phyloP scores from a whole-genome alignment of 2,113 vertebrate genomes.

The Ctenodactylus gundi region DNA sequence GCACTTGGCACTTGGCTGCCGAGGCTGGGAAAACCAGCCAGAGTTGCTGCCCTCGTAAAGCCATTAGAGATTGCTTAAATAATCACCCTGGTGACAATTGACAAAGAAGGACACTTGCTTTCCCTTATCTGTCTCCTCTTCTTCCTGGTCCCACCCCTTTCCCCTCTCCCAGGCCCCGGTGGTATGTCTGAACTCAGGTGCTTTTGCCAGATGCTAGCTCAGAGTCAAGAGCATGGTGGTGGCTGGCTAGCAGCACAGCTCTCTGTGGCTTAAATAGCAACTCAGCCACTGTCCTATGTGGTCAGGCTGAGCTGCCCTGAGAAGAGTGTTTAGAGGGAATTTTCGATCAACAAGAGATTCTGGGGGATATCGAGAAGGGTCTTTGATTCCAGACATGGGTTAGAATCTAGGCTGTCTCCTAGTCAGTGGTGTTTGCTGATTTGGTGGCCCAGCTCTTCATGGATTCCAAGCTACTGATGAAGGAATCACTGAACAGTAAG shows the following conservation, averaged over 20 bases:
- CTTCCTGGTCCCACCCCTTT: fast-evolving
- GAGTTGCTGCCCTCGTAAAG: background rate
- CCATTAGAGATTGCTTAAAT: background rate
- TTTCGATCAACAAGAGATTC: background rate
- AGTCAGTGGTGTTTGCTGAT: background rate
- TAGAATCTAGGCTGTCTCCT: background rate
- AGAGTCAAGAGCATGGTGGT: background rate
- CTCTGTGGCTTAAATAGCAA: background rate
- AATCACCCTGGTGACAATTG: fast-evolving
- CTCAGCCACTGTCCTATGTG: background rate
- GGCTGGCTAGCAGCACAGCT: background rate
- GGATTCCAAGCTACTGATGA: background rate
- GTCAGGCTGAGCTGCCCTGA: background rate
- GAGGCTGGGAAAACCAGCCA: background rate
- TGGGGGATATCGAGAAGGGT: background rate
- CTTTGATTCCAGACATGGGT: background rate
- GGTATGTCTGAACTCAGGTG: background rate
- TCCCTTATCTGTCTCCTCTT: background rate
- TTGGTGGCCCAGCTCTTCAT: background rate
- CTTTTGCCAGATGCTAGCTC: background rate
- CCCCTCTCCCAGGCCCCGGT: background rate
- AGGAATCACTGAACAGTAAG: background rate
- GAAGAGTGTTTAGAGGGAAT: background rate
- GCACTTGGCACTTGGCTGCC: background rate
- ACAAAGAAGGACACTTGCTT: background rate